Evolutionary conservation across 2,888 invertebrate species (phyloP).

Genomic region (Galerucella calmariensis): DNA sequence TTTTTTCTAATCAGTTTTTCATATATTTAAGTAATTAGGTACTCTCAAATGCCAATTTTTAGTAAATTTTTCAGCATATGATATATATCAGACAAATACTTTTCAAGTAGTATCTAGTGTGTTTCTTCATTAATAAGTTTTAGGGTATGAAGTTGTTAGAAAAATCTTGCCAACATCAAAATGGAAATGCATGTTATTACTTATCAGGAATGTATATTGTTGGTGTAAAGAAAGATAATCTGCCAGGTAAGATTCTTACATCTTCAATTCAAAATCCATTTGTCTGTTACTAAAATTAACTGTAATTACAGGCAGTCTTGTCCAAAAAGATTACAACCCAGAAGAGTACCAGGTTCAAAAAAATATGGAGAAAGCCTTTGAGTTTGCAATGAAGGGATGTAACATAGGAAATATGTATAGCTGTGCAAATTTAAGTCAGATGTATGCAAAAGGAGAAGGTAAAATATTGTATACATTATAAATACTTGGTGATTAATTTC

Average conservation of each 20-base stretch:
- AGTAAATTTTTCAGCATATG: too few species aligned
- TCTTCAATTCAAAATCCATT: constrained; percentile 45
- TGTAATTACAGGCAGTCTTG: background rate
- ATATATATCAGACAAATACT: too few species aligned
- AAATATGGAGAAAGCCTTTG: constrained; percentile 82
- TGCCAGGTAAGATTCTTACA: constrained; percentile 26
- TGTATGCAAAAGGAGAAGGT: constrained; percentile 88
- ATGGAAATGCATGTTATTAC: constrained; percentile 75
- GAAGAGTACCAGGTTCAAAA: constrained; percentile 65
- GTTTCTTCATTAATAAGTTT: constrained; percentile 38
- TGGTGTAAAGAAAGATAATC: constrained; percentile 71
- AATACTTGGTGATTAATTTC: too few species aligned
- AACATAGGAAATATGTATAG: constrained; percentile 86
- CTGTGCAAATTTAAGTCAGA: constrained; percentile 90
- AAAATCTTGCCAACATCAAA: constrained; percentile 65
- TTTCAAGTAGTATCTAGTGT: background rate
- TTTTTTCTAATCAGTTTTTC: too few species aligned
- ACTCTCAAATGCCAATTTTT: too few species aligned
- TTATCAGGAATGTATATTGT: constrained; percentile 82
- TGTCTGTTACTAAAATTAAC: background rate
- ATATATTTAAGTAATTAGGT: too few species aligned
- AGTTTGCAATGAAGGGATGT: constrained; percentile 82
- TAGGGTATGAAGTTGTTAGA: constrained; percentile 67
- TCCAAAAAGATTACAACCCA: constrained; percentile 29
- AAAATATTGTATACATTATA: constrained; percentile 17